Conservation (phyloP, 2,888 invertebrate genomes). For the Plebejus melissa region DNA sequence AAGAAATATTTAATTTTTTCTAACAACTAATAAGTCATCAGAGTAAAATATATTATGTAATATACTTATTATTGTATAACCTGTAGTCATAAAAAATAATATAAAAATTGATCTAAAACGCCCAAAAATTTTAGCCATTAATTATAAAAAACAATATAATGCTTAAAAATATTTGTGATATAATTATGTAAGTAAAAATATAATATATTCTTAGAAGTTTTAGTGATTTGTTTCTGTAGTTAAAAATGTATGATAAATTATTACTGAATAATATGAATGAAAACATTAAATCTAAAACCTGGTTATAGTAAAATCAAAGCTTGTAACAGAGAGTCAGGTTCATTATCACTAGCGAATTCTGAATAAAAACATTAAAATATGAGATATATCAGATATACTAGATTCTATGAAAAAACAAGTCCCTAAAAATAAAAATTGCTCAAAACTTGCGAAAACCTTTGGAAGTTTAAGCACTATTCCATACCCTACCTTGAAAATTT, state of each 20-base stretch:
- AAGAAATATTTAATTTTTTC: not conserved
- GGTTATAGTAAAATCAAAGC: too few species aligned
- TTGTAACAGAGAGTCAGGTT: too few species aligned
- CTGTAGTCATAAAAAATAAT: too few species aligned
- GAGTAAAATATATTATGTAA: too few species aligned
- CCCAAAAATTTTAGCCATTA: not conserved
- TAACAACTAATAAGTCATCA: not conserved
- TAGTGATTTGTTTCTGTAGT: not conserved
- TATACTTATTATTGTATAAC: too few species aligned
- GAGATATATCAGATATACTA: too few species aligned
- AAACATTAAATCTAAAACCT: too few species aligned
- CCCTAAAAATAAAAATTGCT: not conserved
- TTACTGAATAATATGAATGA: too few species aligned
- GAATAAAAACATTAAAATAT: too few species aligned
- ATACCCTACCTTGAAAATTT: not conserved
- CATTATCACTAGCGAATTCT: too few species aligned
- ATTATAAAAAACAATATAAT: not conserved
- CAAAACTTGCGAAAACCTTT: not conserved
- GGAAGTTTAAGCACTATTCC: not conserved
- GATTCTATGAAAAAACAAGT: too few species aligned
- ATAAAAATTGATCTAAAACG: not conserved
- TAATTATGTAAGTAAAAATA: not conserved
- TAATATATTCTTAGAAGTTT: not conserved
- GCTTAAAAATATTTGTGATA: slow-evolving; percentile 11
- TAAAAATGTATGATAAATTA: not conserved